Percentiles rank a stretch among this genome's conserved stretches.
phyloP scores from a whole-genome alignment of 2,888 invertebrate genomes.

The Drosophila borborema region DNA sequence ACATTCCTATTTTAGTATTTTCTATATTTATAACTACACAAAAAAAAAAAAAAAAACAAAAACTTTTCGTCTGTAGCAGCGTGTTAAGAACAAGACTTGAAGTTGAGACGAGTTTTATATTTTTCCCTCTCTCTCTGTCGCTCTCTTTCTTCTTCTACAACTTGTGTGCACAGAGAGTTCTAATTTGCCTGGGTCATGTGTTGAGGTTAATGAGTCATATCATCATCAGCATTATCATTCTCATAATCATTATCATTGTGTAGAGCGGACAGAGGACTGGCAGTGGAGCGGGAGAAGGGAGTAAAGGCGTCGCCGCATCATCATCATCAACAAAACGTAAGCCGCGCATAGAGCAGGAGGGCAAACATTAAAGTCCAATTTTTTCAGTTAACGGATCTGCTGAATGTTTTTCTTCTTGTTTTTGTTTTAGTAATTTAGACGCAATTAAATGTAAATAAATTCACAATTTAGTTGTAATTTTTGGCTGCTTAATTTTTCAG shows the following conservation, averaged over 20 bases:
- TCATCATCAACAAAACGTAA: conserved; percentile 62
- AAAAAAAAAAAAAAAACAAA: not conserved
- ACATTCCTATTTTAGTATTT: not conserved
- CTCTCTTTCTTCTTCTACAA: conserved; percentile 12
- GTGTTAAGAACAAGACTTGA: conserved; percentile 47
- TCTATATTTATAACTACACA: not conserved
- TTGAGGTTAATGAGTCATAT: conserved; percentile 81
- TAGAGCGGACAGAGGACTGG: not conserved
- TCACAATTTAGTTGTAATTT: conserved; percentile 76
- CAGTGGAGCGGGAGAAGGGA: not conserved
- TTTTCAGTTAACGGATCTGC: conserved; percentile 32
- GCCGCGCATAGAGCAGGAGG: conserved; percentile 34
- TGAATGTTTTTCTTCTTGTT: conserved; percentile 6
- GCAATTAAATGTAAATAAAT: conserved; percentile 80
- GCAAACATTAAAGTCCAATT: conserved; percentile 57
- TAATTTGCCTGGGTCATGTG: conserved; percentile 79
- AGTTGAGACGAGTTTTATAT: conserved; percentile 45
- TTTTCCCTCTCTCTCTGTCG: not conserved
- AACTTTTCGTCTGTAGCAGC: conserved; percentile 7
- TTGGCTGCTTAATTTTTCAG: conserved; percentile 49
- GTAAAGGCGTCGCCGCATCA: conserved; percentile 7
- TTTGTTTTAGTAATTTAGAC: conserved; percentile 70
- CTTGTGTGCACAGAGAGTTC: conserved; percentile 61
- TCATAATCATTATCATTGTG: conserved; percentile 41
- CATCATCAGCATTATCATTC: conserved; percentile 68